Base-by-base conservation (phyloP, 1,140 invertebrate species). In the Camponotus floridanus region DNA sequence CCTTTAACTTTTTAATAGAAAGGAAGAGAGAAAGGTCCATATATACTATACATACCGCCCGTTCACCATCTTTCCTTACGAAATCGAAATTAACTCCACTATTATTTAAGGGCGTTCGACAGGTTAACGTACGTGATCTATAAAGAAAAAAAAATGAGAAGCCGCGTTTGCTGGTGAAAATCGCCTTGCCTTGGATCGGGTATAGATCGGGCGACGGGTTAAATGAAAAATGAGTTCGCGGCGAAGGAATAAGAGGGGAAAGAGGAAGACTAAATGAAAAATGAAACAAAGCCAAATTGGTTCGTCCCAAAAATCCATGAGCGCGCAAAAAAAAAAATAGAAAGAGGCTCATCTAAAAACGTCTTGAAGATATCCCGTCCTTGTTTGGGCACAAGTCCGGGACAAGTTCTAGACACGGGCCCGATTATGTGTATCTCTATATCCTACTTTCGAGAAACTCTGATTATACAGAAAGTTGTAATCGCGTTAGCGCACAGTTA, bases 401-500 rank as follows among this genome's bases (percentile, higher is more conserved):
- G 31, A 11, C 45, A 88, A 88, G 64, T 88, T 89, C 18, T 51
- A 9, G n/a, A 70, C 73, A n/a, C n/a, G 26, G 6, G 21, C 15
- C 13, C 18, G 55, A 11, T 33, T 57, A 36, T 8, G 18, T 65
- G 39, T 64, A 78, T 73, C 73, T 55, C 21, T 7, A 26, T 88
- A 42, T 76, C 33, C 73, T 86, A 76, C 13, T 67, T 36, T 61
- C 71, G 39, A 31, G 71, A 31, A 45, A 68, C 68, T 80, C 88
- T 89, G 87, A 89, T 89, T 90, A 90, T 90, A 80, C 85, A 71
- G 62, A 89, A 90, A 90, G 68, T 90, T 79, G 74, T 89, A 90
- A 90, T 89, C 85, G 48, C 62, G 33, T 90, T 89, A 90, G 51
- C 59, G 57, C 21, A 15, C 51, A 81, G 64, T 57, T 86, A 70